Conservation (phyloP, 2,113 vertebrate genomes). For the Petrocephalus zakoni region DNA sequence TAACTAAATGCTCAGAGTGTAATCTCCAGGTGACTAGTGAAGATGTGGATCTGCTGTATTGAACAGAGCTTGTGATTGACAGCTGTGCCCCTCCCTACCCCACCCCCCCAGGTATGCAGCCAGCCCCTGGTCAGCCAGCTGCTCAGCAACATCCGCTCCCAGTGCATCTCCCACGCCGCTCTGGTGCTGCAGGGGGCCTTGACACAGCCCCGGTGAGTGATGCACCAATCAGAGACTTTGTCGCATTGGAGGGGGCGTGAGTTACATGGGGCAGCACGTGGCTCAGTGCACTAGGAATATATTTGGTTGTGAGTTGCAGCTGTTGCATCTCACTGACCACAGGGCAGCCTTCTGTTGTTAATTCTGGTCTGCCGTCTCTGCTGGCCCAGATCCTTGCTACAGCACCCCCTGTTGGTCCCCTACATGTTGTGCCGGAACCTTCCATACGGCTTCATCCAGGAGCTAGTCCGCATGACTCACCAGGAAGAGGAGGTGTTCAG, state of each 20-base stretch:
- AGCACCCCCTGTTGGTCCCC: conserved; percentile 89
- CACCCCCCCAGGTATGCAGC: conserved; percentile 84
- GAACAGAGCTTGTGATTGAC: not conserved
- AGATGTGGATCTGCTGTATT: not conserved
- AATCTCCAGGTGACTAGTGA: not conserved
- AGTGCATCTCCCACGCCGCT: conserved; percentile 95
- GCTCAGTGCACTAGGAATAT: not conserved
- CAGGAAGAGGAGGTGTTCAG: conserved; percentile 93
- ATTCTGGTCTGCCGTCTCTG: not conserved
- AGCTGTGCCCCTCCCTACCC: not conserved
- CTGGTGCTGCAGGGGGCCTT: conserved; percentile 89
- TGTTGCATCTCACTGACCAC: not conserved
- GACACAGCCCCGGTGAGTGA: conserved; percentile 84
- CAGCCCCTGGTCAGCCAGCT: conserved; percentile 94
- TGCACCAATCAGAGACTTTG: conserved; percentile 5
- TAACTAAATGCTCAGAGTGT: not conserved
- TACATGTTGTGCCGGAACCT: conserved; percentile 99
- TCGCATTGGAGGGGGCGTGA: not conserved
- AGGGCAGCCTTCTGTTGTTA: not conserved
- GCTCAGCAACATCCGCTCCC: conserved; percentile 96
- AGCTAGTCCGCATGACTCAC: conserved; percentile 89
- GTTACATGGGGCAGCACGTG: not conserved
- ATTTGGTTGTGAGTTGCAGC: not conserved
- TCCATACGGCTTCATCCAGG: conserved; percentile 93
- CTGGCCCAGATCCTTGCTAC: conserved; percentile 72